Base-by-base conservation (phyloP, 1,140 invertebrate genomes). In the Lamellibrachia luymesi region DNA sequence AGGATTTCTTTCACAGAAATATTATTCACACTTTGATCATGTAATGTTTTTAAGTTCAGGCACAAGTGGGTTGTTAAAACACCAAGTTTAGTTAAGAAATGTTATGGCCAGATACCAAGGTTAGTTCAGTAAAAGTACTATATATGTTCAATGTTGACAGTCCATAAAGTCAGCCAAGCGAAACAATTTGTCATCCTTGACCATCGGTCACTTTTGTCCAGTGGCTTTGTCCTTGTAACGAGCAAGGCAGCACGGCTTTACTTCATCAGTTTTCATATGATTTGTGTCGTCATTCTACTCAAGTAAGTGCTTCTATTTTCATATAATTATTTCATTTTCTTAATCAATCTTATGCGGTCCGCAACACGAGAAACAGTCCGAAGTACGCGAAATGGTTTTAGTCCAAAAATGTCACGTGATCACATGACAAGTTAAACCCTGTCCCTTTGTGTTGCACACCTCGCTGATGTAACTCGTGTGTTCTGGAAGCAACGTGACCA, bases 181-280 rank as follows among this genome's bases (percentile, higher is more conserved):
- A 13, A 50, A 50, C 50, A 91, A 13, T 51, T 50, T 91, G 50
- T 93, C n/a, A 64, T 89, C 95, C 96, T 96, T 96, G 95, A 96
- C 94, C 64, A 8, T 93, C 17, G 50, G 8, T 91, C 92, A 97
- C 95, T 97, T 91, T 93, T 97, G 91, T 95, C 97, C 49, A 95
- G 95, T 92, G 97, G 97, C n/a, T 97, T 96, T 96, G 96, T 97
- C 13, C 90, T 95, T 17, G 96, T 97, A 0, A 97, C 97, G 5
- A 95, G 94, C 93, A 96, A 96, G 94, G 95, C 94, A 93, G 96
- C 96, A 0, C 94, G 97, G 50, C 92, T 97, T 4, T 97, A 97
- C 94, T 97, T 97, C 95, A 95, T 97, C 93, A 51, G 94, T 25
- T 97, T 97, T 94, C 97, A 97, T 94, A 94, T 97, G 52, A 95